phyloP scores from a whole-genome alignment of 2,797 vertebrate genomes.

The Pseudomugil tenellus region DNA sequence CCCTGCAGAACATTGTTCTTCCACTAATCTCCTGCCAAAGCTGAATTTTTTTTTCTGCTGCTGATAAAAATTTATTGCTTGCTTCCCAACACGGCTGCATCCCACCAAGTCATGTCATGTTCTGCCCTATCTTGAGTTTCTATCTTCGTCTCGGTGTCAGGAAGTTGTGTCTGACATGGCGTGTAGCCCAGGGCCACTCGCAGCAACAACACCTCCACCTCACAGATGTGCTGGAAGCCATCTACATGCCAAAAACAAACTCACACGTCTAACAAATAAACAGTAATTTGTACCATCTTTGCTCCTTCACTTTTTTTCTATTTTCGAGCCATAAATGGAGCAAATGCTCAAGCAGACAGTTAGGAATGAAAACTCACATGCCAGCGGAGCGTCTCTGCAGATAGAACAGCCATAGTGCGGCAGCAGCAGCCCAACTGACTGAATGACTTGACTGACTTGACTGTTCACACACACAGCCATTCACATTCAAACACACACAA shows the following conservation, averaged over 20 bases:
- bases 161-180: constrained; percentile 70
- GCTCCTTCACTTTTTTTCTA: background rate
- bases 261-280: background rate
- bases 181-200: constrained; percentile 55
- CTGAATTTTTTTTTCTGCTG: constrained; percentile 3
- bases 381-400: constrained; percentile 83
- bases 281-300: background rate
- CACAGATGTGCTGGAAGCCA: constrained; percentile 35
- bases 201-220: constrained; percentile 26
- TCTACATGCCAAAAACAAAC: constrained; percentile 5
- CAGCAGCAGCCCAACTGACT: constrained; percentile 73
- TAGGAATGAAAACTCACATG: constrained; percentile 78
- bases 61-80: constrained; percentile 46
- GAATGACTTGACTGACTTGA: constrained; percentile 54
- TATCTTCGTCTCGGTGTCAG: constrained; percentile 70
- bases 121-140: constrained; percentile 47
- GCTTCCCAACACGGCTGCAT: constrained; percentile 14
- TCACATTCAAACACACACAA: constrained; percentile 33
- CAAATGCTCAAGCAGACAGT: background rate
- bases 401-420: constrained; percentile 85
- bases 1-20: constrained; percentile 3
- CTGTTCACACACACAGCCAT: constrained; percentile 38
- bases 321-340: background rate
- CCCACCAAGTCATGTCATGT: constrained; percentile 66
- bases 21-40: constrained; percentile 38